Conservation (phyloP, 2,888 invertebrate species). For the Apantesis nais region DNA sequence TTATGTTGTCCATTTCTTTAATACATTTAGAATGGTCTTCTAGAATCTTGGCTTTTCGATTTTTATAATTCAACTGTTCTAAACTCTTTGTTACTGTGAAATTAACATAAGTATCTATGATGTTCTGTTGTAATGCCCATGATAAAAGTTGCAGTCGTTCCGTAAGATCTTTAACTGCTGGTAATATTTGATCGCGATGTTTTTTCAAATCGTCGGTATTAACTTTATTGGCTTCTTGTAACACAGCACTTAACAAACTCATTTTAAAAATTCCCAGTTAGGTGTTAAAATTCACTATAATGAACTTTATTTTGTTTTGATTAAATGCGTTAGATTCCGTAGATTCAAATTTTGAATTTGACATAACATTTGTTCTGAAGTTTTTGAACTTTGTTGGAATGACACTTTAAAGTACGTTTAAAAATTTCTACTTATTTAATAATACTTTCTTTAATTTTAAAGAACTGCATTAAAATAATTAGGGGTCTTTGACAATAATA, state of each 20-base stretch:
- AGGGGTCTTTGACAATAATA: too few relatives aligned
- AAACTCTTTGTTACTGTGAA: constrained; percentile 73
- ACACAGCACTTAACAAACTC: constrained; percentile 74
- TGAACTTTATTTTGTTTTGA: neutral
- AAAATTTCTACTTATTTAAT: neutral
- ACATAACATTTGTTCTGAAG: constrained; percentile 15
- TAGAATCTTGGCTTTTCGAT: constrained; percentile 67
- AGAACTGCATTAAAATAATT: too few relatives aligned
- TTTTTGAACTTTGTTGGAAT: neutral
- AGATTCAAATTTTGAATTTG: constrained; percentile 39
- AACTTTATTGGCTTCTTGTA: constrained; percentile 71
- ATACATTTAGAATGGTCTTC: constrained; percentile 57
- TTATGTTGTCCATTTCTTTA: constrained; percentile 54
- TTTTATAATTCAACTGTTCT: constrained; percentile 75
- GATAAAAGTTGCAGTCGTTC: constrained; percentile 74
- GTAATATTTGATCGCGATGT: constrained; percentile 63
- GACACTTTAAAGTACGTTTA: neutral
- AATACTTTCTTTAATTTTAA: too few relatives aligned
- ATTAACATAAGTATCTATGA: constrained; percentile 71
- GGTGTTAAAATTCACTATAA: neutral
- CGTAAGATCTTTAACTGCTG: constrained; percentile 65
- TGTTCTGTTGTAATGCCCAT: constrained; percentile 75
- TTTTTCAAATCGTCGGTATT: constrained; percentile 67
- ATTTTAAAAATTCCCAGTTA: constrained; percentile 46
- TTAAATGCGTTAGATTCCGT: constrained; percentile 42